Conservation (phyloP, 2,797 vertebrate species). For the Enteromius radiatus region DNA sequence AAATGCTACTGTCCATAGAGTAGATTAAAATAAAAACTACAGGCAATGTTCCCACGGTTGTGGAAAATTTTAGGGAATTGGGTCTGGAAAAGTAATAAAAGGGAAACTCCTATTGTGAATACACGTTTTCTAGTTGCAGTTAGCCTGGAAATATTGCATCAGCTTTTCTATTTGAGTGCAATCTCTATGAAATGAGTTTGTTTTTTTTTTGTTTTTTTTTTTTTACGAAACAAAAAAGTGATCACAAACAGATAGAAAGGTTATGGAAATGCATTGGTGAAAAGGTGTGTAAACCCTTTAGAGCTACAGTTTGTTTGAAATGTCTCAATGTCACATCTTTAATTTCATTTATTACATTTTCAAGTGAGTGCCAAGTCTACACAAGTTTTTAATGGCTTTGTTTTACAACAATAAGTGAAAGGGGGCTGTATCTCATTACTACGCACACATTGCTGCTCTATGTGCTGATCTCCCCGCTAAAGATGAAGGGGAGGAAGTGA, state of each 20-base stretch:
- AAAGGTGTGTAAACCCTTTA: conserved; percentile 13
- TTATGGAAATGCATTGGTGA: neutral
- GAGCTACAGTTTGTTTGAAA: conserved; percentile 3
- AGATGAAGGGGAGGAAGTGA: conserved; percentile 69
- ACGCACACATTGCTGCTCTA: neutral
- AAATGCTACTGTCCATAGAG: neutral
- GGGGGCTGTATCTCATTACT: conserved; percentile 32
- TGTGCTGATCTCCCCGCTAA: conserved; percentile 48
- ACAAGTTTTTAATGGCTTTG: conserved; percentile 30
- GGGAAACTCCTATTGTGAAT: neutral
- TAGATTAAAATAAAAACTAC: neutral
- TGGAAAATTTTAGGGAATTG: neutral
- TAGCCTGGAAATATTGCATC: conserved; percentile 20
- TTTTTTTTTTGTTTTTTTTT: no score
- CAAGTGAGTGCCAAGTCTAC: conserved; percentile 34
- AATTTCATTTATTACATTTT: conserved; percentile 16
- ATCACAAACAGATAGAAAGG: conserved; percentile 5
- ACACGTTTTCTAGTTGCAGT: neutral
- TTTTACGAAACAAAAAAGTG: neutral
- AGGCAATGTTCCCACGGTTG: neutral
- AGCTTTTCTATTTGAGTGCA: neutral
- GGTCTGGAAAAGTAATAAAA: conserved; percentile 14
- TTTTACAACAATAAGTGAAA: conserved; percentile 32
- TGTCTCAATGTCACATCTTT: conserved; percentile 24
- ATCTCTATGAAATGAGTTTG: neutral